Percentiles rank a stretch among this genome's conserved stretches.
Conservation (phyloP, 2,888 invertebrate species). For the Theodoxus fluviatilis region DNA sequence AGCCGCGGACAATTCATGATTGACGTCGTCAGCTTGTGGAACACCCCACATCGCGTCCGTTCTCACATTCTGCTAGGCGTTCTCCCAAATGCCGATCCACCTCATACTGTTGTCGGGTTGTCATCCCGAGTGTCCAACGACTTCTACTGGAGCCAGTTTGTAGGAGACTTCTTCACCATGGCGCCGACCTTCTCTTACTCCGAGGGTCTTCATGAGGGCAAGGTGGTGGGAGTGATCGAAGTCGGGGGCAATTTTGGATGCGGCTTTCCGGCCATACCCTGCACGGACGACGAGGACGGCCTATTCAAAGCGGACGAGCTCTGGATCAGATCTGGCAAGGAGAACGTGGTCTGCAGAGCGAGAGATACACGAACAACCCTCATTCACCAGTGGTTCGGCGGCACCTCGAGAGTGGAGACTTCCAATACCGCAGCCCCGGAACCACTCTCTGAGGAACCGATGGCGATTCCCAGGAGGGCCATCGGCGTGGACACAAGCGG, state of each 20-base stretch:
- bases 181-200: slow-evolving; percentile 28
- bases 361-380: too few species aligned
- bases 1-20: slow-evolving; percentile 27
- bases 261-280: slow-evolving; percentile 30
- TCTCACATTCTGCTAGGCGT: slow-evolving; percentile 34
- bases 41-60: slow-evolving; percentile 33
- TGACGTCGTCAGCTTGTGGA: slow-evolving; percentile 39
- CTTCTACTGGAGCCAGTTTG: slow-evolving; percentile 27
- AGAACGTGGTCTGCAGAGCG: slow-evolving; percentile 25
- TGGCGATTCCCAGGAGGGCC: too few species aligned
- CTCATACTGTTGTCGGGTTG: slow-evolving; percentile 26
- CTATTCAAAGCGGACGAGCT: slow-evolving; percentile 27
- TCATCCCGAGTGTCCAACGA: slow-evolving; percentile 2
- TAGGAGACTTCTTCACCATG: slow-evolving; percentile 24
- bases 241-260: slow-evolving; percentile 28
- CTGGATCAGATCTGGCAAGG: slow-evolving; percentile 29
- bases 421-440: too few species aligned
- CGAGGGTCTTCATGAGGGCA: slow-evolving; percentile 21
- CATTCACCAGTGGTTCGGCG: too few species aligned
- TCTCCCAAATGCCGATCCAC: neutral
- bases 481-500: too few species aligned
- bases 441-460: too few species aligned
- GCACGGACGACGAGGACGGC: neutral
- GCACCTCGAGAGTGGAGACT: too few species aligned
- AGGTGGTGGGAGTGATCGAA: slow-evolving; percentile 30